phyloP scores from a whole-genome alignment of 2,113 vertebrate genomes.

The Stigmatopora nigra region DNA sequence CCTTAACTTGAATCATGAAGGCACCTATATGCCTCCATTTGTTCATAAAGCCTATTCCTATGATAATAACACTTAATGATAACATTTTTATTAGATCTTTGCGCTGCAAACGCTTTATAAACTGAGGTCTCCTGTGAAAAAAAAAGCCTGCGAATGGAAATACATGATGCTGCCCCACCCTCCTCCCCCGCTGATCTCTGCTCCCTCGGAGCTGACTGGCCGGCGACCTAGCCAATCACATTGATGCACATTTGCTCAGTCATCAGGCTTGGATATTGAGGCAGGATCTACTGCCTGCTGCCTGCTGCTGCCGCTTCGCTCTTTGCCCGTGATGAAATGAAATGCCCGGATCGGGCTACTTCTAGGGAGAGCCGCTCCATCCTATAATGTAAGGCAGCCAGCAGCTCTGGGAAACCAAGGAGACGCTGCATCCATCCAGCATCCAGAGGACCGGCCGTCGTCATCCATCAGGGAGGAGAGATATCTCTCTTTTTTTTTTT shows the following conservation, averaged over 20 bases:
- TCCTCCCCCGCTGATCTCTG: constrained; percentile 25
- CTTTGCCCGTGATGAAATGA: constrained; percentile 45
- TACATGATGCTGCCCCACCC: constrained; percentile 43
- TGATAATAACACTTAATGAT: not conserved
- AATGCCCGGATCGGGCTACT: constrained; percentile 54
- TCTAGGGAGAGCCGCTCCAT: constrained; percentile 52
- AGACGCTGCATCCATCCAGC: constrained; percentile 51
- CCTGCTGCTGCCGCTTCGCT: constrained; percentile 30
- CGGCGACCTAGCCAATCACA: constrained; percentile 51
- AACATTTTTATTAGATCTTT: not conserved
- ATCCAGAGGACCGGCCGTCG: constrained; percentile 45
- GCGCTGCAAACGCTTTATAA: not conserved
- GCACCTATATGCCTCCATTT: too few relatives aligned
- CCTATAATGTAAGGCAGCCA: constrained; percentile 54
- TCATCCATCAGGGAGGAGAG: constrained; percentile 43
- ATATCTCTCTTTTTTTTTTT: constrained; percentile 18
- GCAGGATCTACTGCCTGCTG: constrained; percentile 51
- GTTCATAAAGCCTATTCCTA: too few relatives aligned
- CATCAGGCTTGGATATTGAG: constrained; percentile 64
- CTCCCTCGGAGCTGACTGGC: constrained; percentile 40
- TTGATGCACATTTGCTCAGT: constrained; percentile 50
- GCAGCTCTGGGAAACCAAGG: constrained; percentile 46
- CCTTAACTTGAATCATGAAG: too few relatives aligned
- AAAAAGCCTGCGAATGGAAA: constrained; percentile 27
- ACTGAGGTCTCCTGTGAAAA: not conserved